Base-by-base conservation (phyloP, 2,888 invertebrate genomes). In the Frankliniella intonsa region DNA sequence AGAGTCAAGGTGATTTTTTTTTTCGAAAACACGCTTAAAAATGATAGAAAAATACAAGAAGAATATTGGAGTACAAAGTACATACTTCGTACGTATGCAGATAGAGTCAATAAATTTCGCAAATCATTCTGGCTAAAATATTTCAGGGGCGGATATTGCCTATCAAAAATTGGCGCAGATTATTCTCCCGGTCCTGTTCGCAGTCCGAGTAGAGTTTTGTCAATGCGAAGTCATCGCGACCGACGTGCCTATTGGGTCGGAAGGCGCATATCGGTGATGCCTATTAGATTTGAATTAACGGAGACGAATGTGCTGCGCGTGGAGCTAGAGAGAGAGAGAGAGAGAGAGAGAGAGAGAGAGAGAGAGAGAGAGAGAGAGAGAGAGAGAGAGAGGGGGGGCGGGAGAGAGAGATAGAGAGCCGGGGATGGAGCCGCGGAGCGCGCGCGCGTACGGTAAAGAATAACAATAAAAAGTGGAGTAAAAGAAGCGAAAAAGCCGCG, bases 331-430 rank as follows among this genome's bases (percentile, higher is more conserved):
- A 82, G 76, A 80, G 69, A 62, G 55, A 65, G 80, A 81, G 81
- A 50, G 80, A 9, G 38, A 50, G 50, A 55, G 81, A 81, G 83
- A 81, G 81, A 82, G 82, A 84, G 81, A 82, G 82, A 82, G 81
- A 81, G 80, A 82, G 80, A n/a, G 50, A 79, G 81, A 25, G 80
- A 50, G 38, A 81, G 65, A 80, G 50, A 62, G 55, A 65, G 80
- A 81, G 81, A 50, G 80, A 17, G 38, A 50, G 69, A 55, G 81
- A 81, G 83, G 79, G 81, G 81, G 82, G 83, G 81, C 81, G 82
- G 81, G 81, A 81, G 80, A 82, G 80, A n/a, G 50, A 79, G 81
- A 25, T 80, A 50, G 38, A 81, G 65, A 80, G 50, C n/a, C 81
- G 19, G 81, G 80, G 81, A 65, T 50, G 81, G 80, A 81, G 81